Percentiles rank a stretch among this genome's conserved stretches.
These are phyloP conservation scores for Rhizomys pruinosus DNA, from an alignment of 2,113 vertebrate genomes.

Conservation along the genomic window DNA sequence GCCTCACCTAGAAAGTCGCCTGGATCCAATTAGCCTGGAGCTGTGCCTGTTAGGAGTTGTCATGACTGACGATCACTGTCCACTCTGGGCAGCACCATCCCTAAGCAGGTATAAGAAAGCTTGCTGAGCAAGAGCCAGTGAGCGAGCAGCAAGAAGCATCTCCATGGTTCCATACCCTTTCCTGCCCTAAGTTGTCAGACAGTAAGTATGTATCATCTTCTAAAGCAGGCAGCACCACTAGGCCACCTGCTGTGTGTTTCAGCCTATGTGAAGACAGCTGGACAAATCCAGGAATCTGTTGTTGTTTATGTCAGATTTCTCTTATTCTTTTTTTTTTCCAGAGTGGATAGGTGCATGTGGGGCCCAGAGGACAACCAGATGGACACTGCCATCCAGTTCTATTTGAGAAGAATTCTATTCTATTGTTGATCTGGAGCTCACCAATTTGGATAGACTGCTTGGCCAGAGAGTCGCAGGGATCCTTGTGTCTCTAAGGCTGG, in stretches of 20 bases:
- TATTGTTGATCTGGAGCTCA: neutral
- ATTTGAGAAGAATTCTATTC: neutral
- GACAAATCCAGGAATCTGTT: neutral
- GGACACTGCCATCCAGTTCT: neutral
- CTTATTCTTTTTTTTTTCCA: neutral
- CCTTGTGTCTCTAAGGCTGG: neutral
- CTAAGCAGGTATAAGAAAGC: neutral
- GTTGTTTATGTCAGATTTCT: neutral
- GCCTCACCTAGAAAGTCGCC: neutral
- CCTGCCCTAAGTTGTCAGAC: neutral
- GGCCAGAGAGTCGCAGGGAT: neutral
- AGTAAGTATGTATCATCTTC: neutral
- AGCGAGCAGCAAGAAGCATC: neutral
- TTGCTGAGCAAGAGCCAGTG: neutral
- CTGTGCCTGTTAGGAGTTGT: too few species aligned
- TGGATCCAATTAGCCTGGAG: neutral
- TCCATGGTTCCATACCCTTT: neutral
- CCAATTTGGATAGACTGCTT: neutral
- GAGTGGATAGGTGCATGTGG: neutral
- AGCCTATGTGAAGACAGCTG: neutral
- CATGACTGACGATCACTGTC: neutral
- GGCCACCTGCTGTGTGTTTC: neutral
- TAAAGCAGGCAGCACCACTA: neutral
- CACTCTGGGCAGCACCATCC: neutral
- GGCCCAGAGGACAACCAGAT: neutral